A percentile compares a stretch with the other conserved stretches of the same genome.
Evolutionary conservation across 2,113 vertebrate species (phyloP).

Genomic region (Piaya cayana): DNA sequence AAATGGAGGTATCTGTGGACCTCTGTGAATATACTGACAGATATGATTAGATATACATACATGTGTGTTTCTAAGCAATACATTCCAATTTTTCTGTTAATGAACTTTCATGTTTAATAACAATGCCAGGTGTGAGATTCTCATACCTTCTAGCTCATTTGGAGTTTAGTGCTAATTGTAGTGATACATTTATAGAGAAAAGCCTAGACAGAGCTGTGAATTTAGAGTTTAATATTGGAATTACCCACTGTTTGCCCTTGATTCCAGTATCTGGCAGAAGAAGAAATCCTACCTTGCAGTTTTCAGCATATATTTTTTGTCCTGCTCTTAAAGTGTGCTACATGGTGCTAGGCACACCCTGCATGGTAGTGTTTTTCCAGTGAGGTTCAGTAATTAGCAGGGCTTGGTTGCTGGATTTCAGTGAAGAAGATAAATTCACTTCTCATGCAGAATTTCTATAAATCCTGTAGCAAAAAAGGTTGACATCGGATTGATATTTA

Average conservation of each 20-base stretch:
- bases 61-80: not conserved
- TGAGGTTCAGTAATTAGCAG: not conserved
- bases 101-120: not conserved
- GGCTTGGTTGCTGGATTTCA: not conserved
- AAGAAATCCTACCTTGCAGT: not conserved
- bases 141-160: not conserved
- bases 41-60: not conserved
- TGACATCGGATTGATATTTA: fast-evolving
- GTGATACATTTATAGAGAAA: not conserved
- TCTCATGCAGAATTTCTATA: fast-evolving
- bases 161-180: not conserved
- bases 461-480: not conserved
- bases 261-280: not conserved
- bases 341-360: not conserved
- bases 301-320: not conserved
- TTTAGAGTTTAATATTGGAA: not conserved
- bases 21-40: not conserved
- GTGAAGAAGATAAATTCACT: not conserved
- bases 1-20: not conserved
- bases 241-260: not conserved
- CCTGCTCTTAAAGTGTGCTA: not conserved
- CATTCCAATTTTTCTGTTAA: not conserved
- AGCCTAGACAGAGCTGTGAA: not conserved
- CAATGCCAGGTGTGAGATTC: not conserved
- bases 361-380: not conserved